Evolutionary conservation across 2,113 vertebrate species (phyloP).

Genomic region (Penelope pileata): DNA sequence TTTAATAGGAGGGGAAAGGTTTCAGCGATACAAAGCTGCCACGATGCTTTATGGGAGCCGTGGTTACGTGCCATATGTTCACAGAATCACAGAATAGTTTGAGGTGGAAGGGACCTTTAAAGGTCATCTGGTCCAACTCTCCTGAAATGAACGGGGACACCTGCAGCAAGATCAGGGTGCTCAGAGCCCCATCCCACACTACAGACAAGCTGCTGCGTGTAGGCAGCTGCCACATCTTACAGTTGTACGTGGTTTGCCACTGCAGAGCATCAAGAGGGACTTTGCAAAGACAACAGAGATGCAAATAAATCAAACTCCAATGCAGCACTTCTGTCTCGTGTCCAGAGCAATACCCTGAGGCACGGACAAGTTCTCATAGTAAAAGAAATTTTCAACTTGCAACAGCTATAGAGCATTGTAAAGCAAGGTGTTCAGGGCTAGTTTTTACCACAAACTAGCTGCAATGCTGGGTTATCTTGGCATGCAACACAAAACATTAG

Average conservation of each 20-base stretch:
- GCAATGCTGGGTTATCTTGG: not conserved
- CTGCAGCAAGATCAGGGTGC: too few species aligned
- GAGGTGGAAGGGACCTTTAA: too few species aligned
- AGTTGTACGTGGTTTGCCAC: not conserved
- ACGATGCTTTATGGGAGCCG: not conserved
- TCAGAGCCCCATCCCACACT: too few species aligned
- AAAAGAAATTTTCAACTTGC: not conserved
- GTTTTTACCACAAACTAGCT: not conserved
- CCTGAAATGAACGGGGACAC: too few species aligned
- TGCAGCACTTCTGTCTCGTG: not conserved
- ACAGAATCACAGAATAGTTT: too few species aligned
- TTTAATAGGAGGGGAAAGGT: not conserved
- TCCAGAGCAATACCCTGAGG: not conserved
- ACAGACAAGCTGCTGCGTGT: not conserved
- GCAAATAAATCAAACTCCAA: not conserved
- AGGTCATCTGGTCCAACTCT: too few species aligned
- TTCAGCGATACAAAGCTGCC: not conserved
- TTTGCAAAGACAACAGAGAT: not conserved
- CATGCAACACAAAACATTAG: not conserved
- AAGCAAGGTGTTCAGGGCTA: rapidly evolving
- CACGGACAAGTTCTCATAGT: not conserved
- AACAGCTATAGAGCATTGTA: not conserved
- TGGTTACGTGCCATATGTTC: not conserved
- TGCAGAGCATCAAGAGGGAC: not conserved
- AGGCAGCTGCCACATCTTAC: not conserved